These are phyloP conservation scores for Aphrocallistes beatrix DNA, from an alignment of 37 sponge, comb jelly and placozoan genomes.

Conservation along the genomic window DNA sequence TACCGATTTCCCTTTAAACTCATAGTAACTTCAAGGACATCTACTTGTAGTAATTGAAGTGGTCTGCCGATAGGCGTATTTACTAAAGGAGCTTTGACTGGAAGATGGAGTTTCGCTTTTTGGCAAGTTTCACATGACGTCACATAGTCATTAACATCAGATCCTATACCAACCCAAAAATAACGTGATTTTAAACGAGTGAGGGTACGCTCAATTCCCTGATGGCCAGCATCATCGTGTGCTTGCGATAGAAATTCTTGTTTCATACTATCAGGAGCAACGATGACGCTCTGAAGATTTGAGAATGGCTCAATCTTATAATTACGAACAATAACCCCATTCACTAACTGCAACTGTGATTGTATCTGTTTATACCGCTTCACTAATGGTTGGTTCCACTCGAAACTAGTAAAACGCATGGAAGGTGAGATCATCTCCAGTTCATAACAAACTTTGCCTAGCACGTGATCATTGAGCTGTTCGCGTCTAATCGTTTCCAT, in stretches of 20 bases:
- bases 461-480: neutral
- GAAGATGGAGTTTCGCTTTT: neutral
- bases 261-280: neutral
- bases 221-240: slow-evolving; percentile 24
- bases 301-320: slow-evolving; percentile 20
- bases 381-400: slow-evolving; percentile 27
- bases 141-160: neutral
- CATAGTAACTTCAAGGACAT: slow-evolving; percentile 33
- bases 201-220: slow-evolving; percentile 13
- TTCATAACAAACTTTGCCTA: neutral
- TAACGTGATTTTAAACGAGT: neutral
- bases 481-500: neutral
- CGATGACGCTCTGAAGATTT: neutral
- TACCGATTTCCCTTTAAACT: slow-evolving; percentile 32
- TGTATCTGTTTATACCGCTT: slow-evolving; percentile 35
- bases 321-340: slow-evolving; percentile 33
- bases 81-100: slow-evolving; percentile 5
- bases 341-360: slow-evolving; percentile 21
- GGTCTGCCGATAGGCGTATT: slow-evolving; percentile 15
- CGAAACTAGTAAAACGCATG: neutral
- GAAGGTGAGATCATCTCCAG: neutral
- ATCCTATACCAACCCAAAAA: neutral
- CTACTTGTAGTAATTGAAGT: slow-evolving; percentile 37
- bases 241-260: neutral
- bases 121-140: neutral